A percentile compares a stretch with the other conserved stretches of the same genome.
Evolutionary conservation across 2,888 invertebrate genomes (phyloP).

Genomic region (Ceriagrion tenellum): DNA sequence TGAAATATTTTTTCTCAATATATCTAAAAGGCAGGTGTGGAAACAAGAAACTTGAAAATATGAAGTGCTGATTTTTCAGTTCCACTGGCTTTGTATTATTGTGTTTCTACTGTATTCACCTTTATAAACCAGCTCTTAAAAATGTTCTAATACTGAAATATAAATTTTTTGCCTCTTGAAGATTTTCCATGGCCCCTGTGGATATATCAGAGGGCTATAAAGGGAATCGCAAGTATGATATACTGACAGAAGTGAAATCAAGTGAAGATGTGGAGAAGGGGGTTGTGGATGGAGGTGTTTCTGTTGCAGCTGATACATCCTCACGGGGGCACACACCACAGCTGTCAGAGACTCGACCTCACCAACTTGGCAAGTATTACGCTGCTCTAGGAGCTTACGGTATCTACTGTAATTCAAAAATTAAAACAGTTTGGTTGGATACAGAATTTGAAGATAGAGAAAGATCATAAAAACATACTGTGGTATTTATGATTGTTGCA

Average conservation of each 20-base stretch:
- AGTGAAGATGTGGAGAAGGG: conserved; percentile 81
- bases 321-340: conserved; percentile 57
- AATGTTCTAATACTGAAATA: background rate
- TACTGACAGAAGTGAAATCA: conserved; percentile 80
- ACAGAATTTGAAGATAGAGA: no score
- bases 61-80: no score
- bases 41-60: no score
- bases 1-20: no score
- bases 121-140: background rate
- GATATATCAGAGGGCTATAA: conserved; percentile 87
- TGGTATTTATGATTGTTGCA: no score
- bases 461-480: no score
- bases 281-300: conserved; percentile 68
- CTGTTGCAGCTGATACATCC: conserved; percentile 51
- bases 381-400: background rate
- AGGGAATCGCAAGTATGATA: conserved; percentile 80
- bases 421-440: no score
- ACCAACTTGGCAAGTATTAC: conserved; percentile 27
- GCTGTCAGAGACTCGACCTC: conserved; percentile 30
- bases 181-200: conserved; percentile 84
- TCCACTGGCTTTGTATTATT: no score
- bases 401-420: no score
- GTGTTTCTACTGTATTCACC: no score
- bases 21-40: no score
- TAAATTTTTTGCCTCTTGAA: conserved; percentile 72